Percentiles rank a stretch among this genome's conserved stretches.
These are phyloP conservation scores for Hydroisotoma schaefferi DNA, from an alignment of 2,888 invertebrate genomes.

Conservation along the genomic window DNA sequence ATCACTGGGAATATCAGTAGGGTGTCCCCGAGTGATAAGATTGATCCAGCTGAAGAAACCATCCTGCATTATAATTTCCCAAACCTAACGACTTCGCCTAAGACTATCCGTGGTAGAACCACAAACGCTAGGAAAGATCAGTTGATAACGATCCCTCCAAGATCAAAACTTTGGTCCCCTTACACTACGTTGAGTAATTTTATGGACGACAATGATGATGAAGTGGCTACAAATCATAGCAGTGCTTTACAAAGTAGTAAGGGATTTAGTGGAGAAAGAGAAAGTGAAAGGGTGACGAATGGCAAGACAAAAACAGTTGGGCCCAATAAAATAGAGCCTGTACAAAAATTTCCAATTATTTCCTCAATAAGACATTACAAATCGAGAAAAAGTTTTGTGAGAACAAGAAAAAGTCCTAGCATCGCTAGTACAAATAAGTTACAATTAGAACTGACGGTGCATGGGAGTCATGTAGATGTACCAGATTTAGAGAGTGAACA, in stretches of 20 bases:
- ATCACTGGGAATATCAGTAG: neutral
- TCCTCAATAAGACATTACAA: conserved; percentile 47
- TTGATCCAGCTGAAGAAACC: neutral
- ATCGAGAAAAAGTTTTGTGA: conserved; percentile 46
- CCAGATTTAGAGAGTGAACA: conserved; percentile 19
- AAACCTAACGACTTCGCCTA: conserved; percentile 18
- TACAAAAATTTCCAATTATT: conserved; percentile 39
- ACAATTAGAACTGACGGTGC: conserved; percentile 10
- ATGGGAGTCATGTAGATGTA: conserved; percentile 12
- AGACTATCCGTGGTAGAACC: conserved; percentile 8
- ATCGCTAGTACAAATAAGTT: conserved; percentile 1
- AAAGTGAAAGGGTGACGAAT: no score
- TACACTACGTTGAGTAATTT: conserved; percentile 37
- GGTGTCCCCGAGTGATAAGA: neutral
- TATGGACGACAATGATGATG: conserved; percentile 12
- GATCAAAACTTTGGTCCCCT: conserved; percentile 43
- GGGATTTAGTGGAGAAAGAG: no score
- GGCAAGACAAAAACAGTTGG: neutral
- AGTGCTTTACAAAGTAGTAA: neutral
- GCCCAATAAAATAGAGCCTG: neutral
- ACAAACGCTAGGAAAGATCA: neutral
- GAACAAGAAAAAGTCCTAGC: conserved; percentile 38
- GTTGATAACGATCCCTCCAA: conserved; percentile 6
- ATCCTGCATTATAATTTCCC: conserved; percentile 2
- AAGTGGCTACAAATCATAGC: neutral